These are phyloP conservation scores for Drymonia ruficornis DNA, from an alignment of 2,888 invertebrate genomes.

Conservation along the genomic window DNA sequence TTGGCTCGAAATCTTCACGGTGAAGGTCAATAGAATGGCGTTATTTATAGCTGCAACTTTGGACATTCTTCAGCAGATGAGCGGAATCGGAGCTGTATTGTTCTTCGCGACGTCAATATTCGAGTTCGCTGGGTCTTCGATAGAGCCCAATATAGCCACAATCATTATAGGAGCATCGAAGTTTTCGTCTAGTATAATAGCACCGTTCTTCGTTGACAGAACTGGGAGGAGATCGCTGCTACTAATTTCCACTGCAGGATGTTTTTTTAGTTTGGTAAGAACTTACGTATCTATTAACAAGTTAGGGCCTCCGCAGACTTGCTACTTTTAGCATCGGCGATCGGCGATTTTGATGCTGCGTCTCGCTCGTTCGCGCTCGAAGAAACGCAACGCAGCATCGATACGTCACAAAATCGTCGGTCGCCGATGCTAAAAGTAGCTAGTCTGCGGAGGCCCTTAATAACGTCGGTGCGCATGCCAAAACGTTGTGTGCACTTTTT, in stretches of 20 bases:
- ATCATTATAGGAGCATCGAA: constrained; percentile 56
- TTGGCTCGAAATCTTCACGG: constrained; percentile 39
- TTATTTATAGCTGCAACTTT: constrained; percentile 47
- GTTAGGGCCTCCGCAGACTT: no score
- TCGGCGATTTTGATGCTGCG: no score
- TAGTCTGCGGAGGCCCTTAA: no score
- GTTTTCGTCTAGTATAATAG: constrained; percentile 43
- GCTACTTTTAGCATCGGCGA: no score
- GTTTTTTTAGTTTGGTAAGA: constrained; percentile 57
- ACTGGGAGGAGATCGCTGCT: constrained; percentile 51
- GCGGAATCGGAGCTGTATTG: constrained; percentile 48
- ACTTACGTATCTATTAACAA: no score
- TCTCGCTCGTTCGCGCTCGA: no score
- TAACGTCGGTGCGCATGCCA: no score
- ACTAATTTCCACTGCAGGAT: constrained; percentile 48
- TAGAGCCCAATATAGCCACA: constrained; percentile 52
- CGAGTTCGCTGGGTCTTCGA: constrained; percentile 47
- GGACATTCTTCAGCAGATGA: constrained; percentile 49
- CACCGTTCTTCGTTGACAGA: constrained; percentile 56
- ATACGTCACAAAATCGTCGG: no score
- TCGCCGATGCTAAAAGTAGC: no score
- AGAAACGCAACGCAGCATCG: no score
- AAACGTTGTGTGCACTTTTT: no score
- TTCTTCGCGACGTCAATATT: constrained; percentile 57
- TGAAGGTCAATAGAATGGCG: constrained; percentile 51